Percentiles rank a stretch among this genome's conserved stretches.
Evolutionary conservation across 1,140 invertebrate genomes (phyloP).

Genomic region (Tyrophagus putrescentiae): DNA sequence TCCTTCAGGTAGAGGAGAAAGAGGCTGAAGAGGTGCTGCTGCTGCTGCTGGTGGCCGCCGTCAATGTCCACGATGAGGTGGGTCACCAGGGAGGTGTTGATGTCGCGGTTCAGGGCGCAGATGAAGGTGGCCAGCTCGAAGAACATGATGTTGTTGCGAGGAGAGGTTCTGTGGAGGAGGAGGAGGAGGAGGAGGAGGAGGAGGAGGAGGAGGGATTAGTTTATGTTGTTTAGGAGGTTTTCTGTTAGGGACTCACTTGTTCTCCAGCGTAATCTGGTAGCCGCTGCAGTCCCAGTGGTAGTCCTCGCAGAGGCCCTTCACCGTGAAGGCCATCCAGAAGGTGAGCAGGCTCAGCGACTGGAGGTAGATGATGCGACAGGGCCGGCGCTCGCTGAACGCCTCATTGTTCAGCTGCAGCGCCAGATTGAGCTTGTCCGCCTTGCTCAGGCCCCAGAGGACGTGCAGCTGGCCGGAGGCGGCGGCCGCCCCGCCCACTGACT

Average conservation of each 20-base stretch:
- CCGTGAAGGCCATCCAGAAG: conserved; percentile 63
- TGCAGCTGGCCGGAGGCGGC: too few species aligned
- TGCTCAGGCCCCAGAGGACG: not conserved
- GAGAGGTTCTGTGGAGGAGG: conserved; percentile 7
- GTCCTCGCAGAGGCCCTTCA: conserved; percentile 68
- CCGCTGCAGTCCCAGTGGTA: conserved; percentile 70
- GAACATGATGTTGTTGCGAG: conserved; percentile 15
- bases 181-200: too few species aligned
- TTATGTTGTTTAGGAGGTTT: not conserved
- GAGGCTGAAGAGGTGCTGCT: conserved; percentile 2
- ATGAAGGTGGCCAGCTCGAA: not conserved
- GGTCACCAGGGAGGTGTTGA: not conserved
- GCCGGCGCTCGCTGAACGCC: conserved; percentile 28
- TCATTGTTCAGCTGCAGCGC: conserved; percentile 2
- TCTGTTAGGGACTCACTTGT: conserved; percentile 39
- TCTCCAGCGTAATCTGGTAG: conserved; percentile 82
- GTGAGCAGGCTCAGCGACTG: conserved; percentile 82
- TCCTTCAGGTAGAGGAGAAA: not conserved
- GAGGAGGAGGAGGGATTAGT: not conserved
- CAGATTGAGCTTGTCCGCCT: not conserved
- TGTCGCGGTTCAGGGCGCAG: not conserved
- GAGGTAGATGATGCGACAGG: conserved; percentile 75
- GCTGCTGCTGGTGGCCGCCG: too few species aligned
- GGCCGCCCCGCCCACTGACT: too few species aligned
- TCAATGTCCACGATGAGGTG: conserved; percentile 3